Conservation (phyloP, 2,113 vertebrate genomes). For the Hippocampus guttulatus region DNA sequence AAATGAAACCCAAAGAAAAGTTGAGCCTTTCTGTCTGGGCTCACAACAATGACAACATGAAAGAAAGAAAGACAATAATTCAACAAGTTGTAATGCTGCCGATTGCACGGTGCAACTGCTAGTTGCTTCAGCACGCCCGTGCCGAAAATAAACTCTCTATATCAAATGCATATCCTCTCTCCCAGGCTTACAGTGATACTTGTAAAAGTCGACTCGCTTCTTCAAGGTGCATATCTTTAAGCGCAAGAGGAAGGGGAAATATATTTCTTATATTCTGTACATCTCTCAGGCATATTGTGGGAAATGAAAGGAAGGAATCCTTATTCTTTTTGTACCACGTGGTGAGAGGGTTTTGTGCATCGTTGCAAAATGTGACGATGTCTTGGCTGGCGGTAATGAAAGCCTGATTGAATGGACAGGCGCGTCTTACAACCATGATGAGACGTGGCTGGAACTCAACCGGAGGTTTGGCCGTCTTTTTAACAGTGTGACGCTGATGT, state of each 20-base stretch:
- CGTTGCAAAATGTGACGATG: constrained; percentile 18
- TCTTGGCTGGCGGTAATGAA: constrained; percentile 14
- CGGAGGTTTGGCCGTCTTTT: constrained; percentile 43
- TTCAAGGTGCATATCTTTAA: constrained; percentile 60
- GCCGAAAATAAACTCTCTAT: constrained; percentile 52
- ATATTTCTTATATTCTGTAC: constrained; percentile 32
- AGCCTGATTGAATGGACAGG: constrained; percentile 18
- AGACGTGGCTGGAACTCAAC: constrained; percentile 19
- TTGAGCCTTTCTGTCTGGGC: constrained; percentile 7
- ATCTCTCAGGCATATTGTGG: constrained; percentile 32
- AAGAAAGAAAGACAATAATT: constrained; percentile 29
- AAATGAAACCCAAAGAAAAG: constrained; percentile 12
- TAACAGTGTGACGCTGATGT: constrained; percentile 38
- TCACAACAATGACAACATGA: constrained; percentile 27
- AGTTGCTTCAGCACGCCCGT: constrained; percentile 42
- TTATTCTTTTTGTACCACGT: constrained; percentile 50
- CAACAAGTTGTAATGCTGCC: constrained; percentile 35
- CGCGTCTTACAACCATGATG: constrained; percentile 20
- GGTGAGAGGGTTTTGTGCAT: constrained; percentile 40
- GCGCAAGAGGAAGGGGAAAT: constrained; percentile 30
- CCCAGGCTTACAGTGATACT: constrained; percentile 46
- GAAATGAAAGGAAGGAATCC: constrained; percentile 22
- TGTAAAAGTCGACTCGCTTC: constrained; percentile 37
- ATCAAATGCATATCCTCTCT: constrained; percentile 38
- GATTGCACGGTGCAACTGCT: constrained; percentile 60